Evolutionary conservation across 2,113 vertebrate genomes (phyloP), one percentile per base, ranked within the genome.

Genomic region (Eclectus roratus): DNA sequence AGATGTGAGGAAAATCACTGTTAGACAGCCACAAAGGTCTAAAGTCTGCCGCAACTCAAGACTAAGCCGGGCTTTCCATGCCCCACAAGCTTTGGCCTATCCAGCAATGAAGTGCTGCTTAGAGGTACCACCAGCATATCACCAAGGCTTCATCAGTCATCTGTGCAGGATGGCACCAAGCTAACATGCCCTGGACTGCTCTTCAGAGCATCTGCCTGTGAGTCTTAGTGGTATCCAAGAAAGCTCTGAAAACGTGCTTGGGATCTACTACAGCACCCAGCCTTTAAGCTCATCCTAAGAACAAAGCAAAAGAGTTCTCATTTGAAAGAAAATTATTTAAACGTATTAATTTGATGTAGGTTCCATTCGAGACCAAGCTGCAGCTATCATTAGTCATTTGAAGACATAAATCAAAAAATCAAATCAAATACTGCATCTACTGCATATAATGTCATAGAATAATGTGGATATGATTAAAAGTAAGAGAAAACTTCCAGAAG

Each of bases 101-200:
- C 28, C 33, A 55, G 31, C 52, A 47, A 61, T 7, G 5, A 53
- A 83, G 39, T 10, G 4, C 11, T n/a, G 28, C 63, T 80, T 55
- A 50, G 55, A 69, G 56, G 47, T 71, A 56, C 14, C 37, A 64
- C 14, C 19, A 46, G 28, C 6, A 15, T 27, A 13, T 7, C 28
- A 56, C 28, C 1, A 1, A 44, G 43, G 37, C 37, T 76, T 70
- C 2, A 1, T 11, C 2, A 0, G 15, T 63, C 47, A 56, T 14
- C 70, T 56, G 27, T 44, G 77, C 63, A 56, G 37, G 63, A 23
- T 17, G 31, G 18, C 47, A 76, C 18, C 21, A 20, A 9, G 13
- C 15, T 49, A 47, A 44, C 20, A n/a, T 5, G 18, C 28, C 16
- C 41, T 53, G 52, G 31, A 9, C 31, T n/a, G 18, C 35, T 74